Base-by-base conservation (phyloP, 2,113 vertebrate species). In the Cervus canadensis region DNA sequence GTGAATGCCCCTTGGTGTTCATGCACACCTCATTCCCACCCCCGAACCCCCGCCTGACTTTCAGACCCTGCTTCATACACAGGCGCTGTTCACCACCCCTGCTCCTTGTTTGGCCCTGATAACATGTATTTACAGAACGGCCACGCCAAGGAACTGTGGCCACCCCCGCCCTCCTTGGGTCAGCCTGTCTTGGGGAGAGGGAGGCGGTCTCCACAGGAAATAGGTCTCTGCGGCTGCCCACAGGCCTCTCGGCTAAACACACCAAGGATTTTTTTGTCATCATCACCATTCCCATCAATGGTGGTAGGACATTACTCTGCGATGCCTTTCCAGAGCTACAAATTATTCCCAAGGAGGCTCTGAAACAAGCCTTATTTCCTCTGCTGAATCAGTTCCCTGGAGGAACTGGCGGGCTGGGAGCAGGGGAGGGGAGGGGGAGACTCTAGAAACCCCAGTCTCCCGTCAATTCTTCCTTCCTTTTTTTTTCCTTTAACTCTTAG, bases 21-120 rank as follows among this genome's bases (percentile, higher is more conserved):
- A 45, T 45, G 17, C 2, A 2, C 17, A 36, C 17, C n/a, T 11
- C 64, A 67, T 36, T 36, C 33, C 64, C 64, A 67, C 17, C 33
- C 33, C 8, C 0, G 0, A 25, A 36, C 3, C 91, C 59, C 16
- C 14, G 4, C 79, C 62, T 52, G 33, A 21, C 6, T 48, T 79
- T 36, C n/a, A 50, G 33, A 11, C 0, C 1, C 17, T 3, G 1
- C 6, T 64, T 54, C 26, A 12, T 23, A 5, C 12, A 12, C 7
- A 30, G 60, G n/a, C 33, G 43, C 52, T 14, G 14, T 43, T 17
- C 0, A 7, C 71, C 54, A 3, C 4, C 17, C 36, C 33, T 13
- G 89, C 33, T 43, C 21, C 56, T 7, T 14, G 1, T 40, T 36
- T 30, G 52, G 57, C n/a, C 28, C 56, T 36, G 28, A 74, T 62